Conservation (phyloP, 2,113 vertebrate species). For the Climacteris rufus region DNA sequence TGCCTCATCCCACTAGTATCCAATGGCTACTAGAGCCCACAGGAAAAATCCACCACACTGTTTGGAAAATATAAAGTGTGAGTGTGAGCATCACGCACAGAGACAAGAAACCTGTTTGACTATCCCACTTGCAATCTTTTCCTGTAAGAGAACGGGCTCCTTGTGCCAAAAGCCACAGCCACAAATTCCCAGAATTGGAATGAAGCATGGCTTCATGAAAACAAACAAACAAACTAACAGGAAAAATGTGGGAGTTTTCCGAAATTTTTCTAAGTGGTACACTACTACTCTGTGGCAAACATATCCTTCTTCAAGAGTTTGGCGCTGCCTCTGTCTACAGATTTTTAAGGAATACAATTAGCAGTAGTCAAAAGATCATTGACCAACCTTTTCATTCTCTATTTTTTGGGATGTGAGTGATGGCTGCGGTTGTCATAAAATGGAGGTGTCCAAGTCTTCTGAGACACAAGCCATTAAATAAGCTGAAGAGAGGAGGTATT, state of each 20-base stretch:
- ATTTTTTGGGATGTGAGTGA: neutral
- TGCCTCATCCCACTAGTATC: neutral
- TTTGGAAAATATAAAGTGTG: neutral
- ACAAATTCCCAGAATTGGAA: neutral
- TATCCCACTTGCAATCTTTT: neutral
- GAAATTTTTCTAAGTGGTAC: neutral
- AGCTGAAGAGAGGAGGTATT: neutral
- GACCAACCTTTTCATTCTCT: neutral
- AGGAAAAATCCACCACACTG: neutral
- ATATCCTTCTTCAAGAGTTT: neutral
- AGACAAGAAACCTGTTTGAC: neutral
- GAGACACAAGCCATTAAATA: neutral
- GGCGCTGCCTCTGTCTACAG: neutral
- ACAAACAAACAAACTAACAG: neutral
- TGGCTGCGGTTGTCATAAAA: neutral
- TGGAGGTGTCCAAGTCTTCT: neutral
- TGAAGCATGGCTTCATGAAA: neutral
- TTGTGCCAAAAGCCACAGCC: neutral
- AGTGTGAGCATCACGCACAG: fast-evolving
- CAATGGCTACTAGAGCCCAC: neutral
- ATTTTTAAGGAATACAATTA: neutral
- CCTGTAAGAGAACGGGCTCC: neutral
- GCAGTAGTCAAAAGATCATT: neutral
- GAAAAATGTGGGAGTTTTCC: fast-evolving
- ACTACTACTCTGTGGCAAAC: neutral